phyloP scores from a whole-genome alignment of 2,113 vertebrate genomes.

The Neogale vison region DNA sequence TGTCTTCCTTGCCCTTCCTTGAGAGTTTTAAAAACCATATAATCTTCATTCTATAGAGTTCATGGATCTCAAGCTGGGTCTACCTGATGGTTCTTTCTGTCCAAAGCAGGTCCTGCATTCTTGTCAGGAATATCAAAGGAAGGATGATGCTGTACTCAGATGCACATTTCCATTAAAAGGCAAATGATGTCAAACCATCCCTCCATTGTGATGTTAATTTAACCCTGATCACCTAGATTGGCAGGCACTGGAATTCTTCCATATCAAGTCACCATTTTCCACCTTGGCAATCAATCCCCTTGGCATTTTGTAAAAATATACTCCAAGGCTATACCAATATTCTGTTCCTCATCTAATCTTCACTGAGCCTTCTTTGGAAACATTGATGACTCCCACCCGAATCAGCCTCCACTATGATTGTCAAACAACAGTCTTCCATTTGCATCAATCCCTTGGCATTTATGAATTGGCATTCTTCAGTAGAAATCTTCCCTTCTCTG shows the following conservation, averaged over 20 bases:
- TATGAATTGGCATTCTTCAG: neutral
- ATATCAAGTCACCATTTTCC: neutral
- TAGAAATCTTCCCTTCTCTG: neutral
- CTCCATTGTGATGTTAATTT: neutral
- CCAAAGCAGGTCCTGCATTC: neutral
- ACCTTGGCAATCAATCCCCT: neutral
- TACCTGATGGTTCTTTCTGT: neutral
- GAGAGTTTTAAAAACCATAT: neutral
- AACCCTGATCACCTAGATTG: neutral
- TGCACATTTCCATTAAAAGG: neutral
- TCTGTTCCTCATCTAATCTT: neutral
- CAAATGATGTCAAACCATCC: neutral
- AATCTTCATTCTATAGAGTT: neutral
- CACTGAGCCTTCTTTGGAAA: neutral
- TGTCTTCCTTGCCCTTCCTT: neutral
- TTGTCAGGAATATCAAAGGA: neutral
- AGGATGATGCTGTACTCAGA: neutral
- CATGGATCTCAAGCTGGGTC: neutral
- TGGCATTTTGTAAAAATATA: neutral
- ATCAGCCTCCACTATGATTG: neutral
- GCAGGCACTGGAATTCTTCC: neutral
- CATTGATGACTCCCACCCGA: neutral
- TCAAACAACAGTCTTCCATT: neutral
- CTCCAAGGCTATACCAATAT: neutral
- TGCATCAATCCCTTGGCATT: neutral